phyloP scores from a whole-genome alignment of 2,888 invertebrate genomes.

The Elegia similella region DNA sequence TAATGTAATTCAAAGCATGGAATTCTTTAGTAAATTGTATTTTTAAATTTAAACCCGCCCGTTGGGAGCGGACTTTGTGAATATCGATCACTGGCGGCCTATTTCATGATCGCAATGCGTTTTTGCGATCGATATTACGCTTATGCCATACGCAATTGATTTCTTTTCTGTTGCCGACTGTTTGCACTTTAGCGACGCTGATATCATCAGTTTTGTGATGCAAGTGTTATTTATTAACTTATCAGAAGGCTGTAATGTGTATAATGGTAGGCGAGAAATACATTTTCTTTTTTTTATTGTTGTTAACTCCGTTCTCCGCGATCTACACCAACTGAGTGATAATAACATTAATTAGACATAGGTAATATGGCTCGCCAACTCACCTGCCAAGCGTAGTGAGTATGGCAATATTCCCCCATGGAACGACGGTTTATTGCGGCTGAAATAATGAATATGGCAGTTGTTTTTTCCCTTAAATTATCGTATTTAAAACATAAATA shows the following conservation, averaged over 20 bases:
- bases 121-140: slow-evolving; percentile 71
- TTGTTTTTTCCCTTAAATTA: no score
- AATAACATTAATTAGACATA: no score
- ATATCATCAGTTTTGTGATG: slow-evolving; percentile 17
- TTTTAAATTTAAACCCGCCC: slow-evolving; percentile 69
- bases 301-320: background rate
- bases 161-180: slow-evolving; percentile 43
- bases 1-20: slow-evolving; percentile 81
- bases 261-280: no score
- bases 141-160: slow-evolving; percentile 61
- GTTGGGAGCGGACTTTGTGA: slow-evolving; percentile 37
- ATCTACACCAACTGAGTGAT: no score
- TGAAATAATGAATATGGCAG: no score
- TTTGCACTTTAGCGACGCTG: slow-evolving; percentile 28
- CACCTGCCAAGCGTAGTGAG: no score
- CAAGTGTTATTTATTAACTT: background rate
- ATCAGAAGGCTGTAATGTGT: background rate
- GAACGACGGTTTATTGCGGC: no score
- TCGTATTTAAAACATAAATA: no score
- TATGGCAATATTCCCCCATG: no score
- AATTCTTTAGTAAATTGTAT: slow-evolving; percentile 77
- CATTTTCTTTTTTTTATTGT: background rate
- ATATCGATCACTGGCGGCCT: slow-evolving; percentile 36
- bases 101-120: slow-evolving; percentile 60
- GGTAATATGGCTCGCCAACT: no score